Percentiles rank a stretch among this genome's conserved stretches.
These are phyloP conservation scores for Homarus americanus DNA, from an alignment of 1,140 invertebrate genomes.

Conservation along the genomic window DNA sequence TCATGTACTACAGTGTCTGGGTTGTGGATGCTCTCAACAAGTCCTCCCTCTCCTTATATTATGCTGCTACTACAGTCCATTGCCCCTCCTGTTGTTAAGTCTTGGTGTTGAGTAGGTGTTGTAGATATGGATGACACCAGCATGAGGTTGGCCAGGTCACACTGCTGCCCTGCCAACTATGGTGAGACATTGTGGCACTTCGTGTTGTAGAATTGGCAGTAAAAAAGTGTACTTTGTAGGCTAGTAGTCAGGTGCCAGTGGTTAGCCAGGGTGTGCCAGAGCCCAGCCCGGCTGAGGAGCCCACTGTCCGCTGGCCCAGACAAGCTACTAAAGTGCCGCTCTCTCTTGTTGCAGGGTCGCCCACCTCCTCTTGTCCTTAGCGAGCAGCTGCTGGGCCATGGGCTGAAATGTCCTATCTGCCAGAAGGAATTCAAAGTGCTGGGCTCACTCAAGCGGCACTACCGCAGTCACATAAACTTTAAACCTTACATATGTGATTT, in stretches of 20 bases:
- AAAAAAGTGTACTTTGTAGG: constrained; percentile 10
- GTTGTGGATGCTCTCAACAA: not conserved
- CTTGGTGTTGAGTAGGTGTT: constrained; percentile 2
- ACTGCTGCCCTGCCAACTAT: not conserved
- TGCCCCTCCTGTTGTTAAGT: not conserved
- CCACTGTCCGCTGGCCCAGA: constrained; percentile 67
- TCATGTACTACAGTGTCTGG: not conserved
- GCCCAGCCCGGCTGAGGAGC: constrained; percentile 32
- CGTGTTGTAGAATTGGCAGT: constrained; percentile 36
- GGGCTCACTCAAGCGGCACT: constrained; percentile 77
- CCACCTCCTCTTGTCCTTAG: constrained; percentile 72
- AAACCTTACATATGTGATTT: constrained; percentile 79
- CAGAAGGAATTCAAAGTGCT: constrained; percentile 82
- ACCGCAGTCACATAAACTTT: constrained; percentile 79
- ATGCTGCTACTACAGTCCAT: not conserved
- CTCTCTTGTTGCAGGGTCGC: constrained; percentile 75
- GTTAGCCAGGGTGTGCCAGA: constrained; percentile 40
- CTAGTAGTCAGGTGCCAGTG: constrained; percentile 39
- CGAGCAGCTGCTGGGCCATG: constrained; percentile 70
- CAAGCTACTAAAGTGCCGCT: constrained; percentile 74
- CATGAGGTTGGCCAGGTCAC: constrained; percentile 13
- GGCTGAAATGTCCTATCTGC: constrained; percentile 84
- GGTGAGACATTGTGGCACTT: constrained; percentile 24
- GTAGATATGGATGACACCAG: constrained; percentile 4
- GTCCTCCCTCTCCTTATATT: not conserved